Conservation (phyloP, 2,888 invertebrate genomes). For the Oligia latruncula region DNA sequence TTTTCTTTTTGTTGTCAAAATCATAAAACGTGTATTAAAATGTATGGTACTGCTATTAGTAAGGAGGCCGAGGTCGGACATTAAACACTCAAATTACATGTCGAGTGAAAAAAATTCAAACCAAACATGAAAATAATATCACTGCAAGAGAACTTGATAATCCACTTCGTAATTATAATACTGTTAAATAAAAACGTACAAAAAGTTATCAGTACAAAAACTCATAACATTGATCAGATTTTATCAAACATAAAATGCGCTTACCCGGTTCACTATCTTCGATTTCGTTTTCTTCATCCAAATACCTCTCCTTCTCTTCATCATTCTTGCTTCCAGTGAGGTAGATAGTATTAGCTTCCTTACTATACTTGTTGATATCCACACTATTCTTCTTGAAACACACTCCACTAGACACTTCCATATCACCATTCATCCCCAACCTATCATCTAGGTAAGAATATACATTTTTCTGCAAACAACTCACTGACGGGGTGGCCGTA, state of each 20-base stretch:
- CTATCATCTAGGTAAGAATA: constrained; percentile 93
- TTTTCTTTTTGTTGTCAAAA: background rate
- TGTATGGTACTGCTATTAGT: background rate
- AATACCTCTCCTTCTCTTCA: constrained; percentile 79
- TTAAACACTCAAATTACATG: background rate
- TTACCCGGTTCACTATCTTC: constrained; percentile 84
- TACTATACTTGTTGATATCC: constrained; percentile 89
- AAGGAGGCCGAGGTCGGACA: background rate
- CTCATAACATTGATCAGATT: background rate
- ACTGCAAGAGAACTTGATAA: background rate
- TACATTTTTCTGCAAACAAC: constrained; percentile 94
- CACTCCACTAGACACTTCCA: constrained; percentile 92
- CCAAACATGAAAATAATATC: background rate
- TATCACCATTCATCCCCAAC: constrained; percentile 91
- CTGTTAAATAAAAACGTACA: constrained; percentile 1
- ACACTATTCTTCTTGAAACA: constrained; percentile 92
- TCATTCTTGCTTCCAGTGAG: constrained; percentile 82
- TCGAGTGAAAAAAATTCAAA: background rate
- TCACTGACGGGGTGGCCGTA: constrained; percentile 91
- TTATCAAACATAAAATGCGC: constrained; percentile 30
- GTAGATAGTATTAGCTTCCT: constrained; percentile 88
- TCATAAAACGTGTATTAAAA: background rate
- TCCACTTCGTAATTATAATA: background rate
- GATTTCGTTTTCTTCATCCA: constrained; percentile 69
- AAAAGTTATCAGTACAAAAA: background rate